Evolutionary conservation across 2,113 vertebrate species (phyloP).

Genomic region (Blennius ocellaris): DNA sequence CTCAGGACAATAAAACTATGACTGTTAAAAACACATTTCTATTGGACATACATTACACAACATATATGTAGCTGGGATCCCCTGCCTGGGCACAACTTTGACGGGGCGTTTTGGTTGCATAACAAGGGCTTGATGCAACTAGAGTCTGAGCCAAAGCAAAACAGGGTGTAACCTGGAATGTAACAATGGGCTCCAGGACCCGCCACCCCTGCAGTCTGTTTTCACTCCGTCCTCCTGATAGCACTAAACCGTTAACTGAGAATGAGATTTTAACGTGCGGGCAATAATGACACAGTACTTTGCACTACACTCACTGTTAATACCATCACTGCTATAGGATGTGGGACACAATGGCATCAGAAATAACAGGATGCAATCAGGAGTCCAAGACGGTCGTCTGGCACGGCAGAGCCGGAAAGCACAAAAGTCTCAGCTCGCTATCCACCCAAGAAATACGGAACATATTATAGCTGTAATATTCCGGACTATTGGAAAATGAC

Average conservation of each 20-base stretch:
- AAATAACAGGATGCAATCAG: slow-evolving; percentile 54
- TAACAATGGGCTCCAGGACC: slow-evolving; percentile 49
- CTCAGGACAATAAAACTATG: not conserved
- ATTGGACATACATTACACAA: not conserved
- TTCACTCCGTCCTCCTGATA: slow-evolving; percentile 36
- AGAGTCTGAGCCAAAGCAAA: slow-evolving; percentile 64
- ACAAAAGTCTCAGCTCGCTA: slow-evolving; percentile 4
- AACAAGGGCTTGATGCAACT: slow-evolving; percentile 73
- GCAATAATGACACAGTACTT: slow-evolving; percentile 32
- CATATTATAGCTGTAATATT: not conserved
- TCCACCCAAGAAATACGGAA: slow-evolving; percentile 3
- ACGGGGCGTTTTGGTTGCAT: slow-evolving; percentile 50
- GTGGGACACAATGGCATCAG: slow-evolving; percentile 40
- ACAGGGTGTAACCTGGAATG: slow-evolving; percentile 80
- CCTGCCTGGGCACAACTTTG: not conserved
- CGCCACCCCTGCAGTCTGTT: slow-evolving; percentile 35
- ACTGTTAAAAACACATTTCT: not conserved
- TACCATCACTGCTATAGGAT: slow-evolving; percentile 23
- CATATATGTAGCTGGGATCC: slow-evolving; percentile 11
- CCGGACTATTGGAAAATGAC: not conserved
- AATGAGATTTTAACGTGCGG: slow-evolving; percentile 25
- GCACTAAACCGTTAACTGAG: slow-evolving; percentile 18
- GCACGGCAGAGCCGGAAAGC: slow-evolving; percentile 15
- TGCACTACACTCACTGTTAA: slow-evolving; percentile 28
- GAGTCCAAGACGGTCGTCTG: slow-evolving; percentile 21